A percentile compares a stretch with the other conserved stretches of the same genome.
Conservation (phyloP, 2,888 invertebrate species). For the Aphrophora alni region DNA sequence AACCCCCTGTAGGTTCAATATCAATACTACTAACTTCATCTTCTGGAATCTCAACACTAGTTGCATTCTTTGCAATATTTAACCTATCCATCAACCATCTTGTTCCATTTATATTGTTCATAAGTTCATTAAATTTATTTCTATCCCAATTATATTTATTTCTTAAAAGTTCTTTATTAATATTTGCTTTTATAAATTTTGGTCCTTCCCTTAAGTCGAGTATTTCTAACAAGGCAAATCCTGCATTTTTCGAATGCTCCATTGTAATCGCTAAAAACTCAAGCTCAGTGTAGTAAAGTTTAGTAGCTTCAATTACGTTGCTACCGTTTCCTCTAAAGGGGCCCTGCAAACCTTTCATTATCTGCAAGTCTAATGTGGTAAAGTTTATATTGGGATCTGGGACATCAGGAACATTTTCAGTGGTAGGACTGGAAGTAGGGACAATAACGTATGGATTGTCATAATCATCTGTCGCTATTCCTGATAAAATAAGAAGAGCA, state of each 20-base stretch:
- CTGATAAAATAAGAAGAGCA: not conserved
- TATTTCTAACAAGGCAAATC: not conserved
- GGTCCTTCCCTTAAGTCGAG: not conserved
- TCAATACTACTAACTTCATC: not conserved
- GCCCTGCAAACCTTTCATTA: not conserved
- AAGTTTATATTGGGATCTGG: not conserved
- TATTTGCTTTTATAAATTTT: not conserved
- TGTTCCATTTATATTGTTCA: not conserved
- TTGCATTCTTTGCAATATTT: not conserved
- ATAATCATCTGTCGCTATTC: not conserved
- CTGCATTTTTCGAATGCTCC: not conserved
- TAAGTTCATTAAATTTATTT: not conserved
- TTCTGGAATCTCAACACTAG: not conserved
- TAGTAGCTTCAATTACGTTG: not conserved
- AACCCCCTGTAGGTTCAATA: no score
- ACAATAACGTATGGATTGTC: not conserved
- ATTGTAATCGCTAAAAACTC: not conserved
- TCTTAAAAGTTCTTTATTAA: conserved; percentile 18
- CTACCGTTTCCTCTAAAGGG: not conserved
- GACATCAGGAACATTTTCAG: not conserved
- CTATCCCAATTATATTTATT: conserved; percentile 21
- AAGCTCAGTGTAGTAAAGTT: not conserved
- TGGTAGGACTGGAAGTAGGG: not conserved
- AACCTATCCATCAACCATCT: not conserved
- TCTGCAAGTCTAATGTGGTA: not conserved